Evolutionary conservation across 2,888 invertebrate species (phyloP).

Genomic region (Pristionchus mayeri): DNA sequence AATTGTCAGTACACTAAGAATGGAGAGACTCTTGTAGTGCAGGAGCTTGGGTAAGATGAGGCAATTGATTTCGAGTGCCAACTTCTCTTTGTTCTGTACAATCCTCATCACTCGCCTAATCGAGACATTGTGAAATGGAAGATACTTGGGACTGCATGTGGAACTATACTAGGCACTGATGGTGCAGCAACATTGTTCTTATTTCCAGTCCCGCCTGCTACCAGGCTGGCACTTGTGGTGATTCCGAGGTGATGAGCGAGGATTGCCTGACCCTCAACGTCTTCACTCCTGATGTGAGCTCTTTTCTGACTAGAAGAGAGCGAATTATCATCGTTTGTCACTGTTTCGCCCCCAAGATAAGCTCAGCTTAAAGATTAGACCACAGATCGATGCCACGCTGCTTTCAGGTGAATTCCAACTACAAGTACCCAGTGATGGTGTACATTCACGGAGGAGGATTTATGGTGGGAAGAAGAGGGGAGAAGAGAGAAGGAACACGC

Average conservation of each 20-base stretch:
- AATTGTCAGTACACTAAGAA: constrained; percentile 16
- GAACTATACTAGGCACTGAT: background rate
- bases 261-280: constrained; percentile 45
- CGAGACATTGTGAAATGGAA: too few relatives aligned
- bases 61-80: too few relatives aligned
- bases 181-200: background rate
- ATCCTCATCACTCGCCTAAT: too few relatives aligned
- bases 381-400: too few relatives aligned
- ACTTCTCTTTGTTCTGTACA: too few relatives aligned
- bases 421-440: constrained; percentile 17
- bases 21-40: background rate
- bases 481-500: too few relatives aligned
- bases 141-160: too few relatives aligned
- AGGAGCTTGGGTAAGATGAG: constrained; percentile 31
- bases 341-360: too few relatives aligned
- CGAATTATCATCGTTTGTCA: too few relatives aligned
- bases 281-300: constrained; percentile 41
- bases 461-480: background rate
- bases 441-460: constrained; percentile 47
- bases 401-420: constrained; percentile 22
- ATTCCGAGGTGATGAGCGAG: background rate
- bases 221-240: background rate
- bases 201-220: constrained; percentile 4
- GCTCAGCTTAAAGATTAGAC: background rate
- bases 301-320: too few relatives aligned